Conservation (phyloP, 2,888 invertebrate genomes). For the Caenorhabditis uteleia region DNA sequence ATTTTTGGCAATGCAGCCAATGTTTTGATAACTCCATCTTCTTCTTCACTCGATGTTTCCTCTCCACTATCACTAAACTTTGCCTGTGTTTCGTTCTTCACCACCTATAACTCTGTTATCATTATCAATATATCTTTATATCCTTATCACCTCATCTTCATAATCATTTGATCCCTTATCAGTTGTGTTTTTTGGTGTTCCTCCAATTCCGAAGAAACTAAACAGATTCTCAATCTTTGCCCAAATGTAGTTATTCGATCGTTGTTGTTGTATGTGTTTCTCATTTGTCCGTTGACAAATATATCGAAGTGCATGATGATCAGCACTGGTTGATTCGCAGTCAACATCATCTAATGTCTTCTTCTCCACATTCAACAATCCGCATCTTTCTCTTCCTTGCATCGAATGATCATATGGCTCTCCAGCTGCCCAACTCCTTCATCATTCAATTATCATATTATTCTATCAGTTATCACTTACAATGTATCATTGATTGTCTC, state of each 20-base stretch:
- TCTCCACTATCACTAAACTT: conserved; percentile 17
- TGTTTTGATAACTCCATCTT: conserved; percentile 22
- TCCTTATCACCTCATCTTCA: conserved; percentile 29
- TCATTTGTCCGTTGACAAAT: conserved; percentile 33
- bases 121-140: conserved; percentile 9
- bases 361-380: conserved; percentile 27
- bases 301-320: conserved; percentile 30
- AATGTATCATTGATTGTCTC: conserved; percentile 19
- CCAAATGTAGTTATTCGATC: conserved; percentile 49
- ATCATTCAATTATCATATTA: too few relatives aligned
- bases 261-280: conserved; percentile 39
- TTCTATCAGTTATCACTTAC: conserved; percentile 11
- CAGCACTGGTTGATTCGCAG: conserved; percentile 19
- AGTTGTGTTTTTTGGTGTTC: conserved; percentile 6
- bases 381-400: conserved; percentile 33
- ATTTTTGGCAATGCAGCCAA: conserved; percentile 25
- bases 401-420: conserved; percentile 37
- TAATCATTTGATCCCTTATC: conserved; percentile 21
- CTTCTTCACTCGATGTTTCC: conserved; percentile 34
- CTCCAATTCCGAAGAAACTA: conserved; percentile 43
- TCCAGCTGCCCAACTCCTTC: conserved; percentile 20
- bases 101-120: not conserved
- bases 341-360: conserved; percentile 29
- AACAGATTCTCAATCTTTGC: conserved; percentile 44
- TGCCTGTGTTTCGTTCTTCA: too few relatives aligned